Evolutionary conservation across 1,140 invertebrate genomes (phyloP).

Genomic region (Octopus bimaculoides): DNA sequence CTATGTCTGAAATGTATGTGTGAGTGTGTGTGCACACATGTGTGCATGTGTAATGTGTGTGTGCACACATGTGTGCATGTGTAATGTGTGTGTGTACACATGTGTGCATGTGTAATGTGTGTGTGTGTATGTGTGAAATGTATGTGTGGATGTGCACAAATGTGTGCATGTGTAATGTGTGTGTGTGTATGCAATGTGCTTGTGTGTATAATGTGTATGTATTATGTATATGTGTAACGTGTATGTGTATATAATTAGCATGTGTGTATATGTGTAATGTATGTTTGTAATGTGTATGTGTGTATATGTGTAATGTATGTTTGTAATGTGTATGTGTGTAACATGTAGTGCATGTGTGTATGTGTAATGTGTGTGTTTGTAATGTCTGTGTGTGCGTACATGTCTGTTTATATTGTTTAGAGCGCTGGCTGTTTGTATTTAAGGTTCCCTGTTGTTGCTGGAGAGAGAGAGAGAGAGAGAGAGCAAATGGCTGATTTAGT

Average conservation of each 20-base stretch:
- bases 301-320: not conserved
- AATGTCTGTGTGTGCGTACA: slow-evolving; percentile 1
- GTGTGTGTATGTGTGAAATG: not conserved
- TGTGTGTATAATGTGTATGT: not conserved
- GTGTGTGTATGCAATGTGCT: not conserved
- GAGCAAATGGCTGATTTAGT: no score
- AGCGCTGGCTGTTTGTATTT: no score
- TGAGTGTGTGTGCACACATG: not conserved
- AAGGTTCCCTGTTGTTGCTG: no score
- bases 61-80: not conserved
- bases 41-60: not conserved
- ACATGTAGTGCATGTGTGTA: slow-evolving; percentile 1
- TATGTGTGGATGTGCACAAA: not conserved
- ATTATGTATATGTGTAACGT: not conserved
- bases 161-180: not conserved
- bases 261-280: not conserved
- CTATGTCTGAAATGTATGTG: no score
- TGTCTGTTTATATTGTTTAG: no score
- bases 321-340: not conserved
- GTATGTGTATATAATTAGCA: not conserved
- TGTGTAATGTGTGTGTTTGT: slow-evolving; percentile 7
- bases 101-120: not conserved
- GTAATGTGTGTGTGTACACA: not conserved
- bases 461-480: no score
- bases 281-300: not conserved